phyloP scores from a whole-genome alignment of 2,888 invertebrate species.

The Anoplius nigerrimus region DNA sequence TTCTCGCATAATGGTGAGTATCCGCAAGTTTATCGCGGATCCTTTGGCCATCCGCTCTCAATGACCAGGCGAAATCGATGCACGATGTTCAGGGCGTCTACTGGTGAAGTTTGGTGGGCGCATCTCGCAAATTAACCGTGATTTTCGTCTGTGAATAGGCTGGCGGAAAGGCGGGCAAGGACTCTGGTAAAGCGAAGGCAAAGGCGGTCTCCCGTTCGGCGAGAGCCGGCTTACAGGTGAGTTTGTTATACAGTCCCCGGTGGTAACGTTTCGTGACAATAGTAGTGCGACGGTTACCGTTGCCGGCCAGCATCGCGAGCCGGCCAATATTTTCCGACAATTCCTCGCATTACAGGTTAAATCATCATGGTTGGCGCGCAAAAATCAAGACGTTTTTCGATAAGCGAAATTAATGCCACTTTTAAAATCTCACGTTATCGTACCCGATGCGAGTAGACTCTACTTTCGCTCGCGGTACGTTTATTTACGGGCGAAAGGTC shows the following conservation, averaged over 20 bases:
- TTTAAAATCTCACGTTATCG: neutral
- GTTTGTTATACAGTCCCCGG: conserved; percentile 42
- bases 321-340: too few species aligned
- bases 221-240: conserved; percentile 98
- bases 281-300: too few species aligned
- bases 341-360: conserved; percentile 56
- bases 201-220: conserved; percentile 99
- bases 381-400: conserved; percentile 41
- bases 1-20: conserved; percentile 76
- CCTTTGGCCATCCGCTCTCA: conserved; percentile 64
- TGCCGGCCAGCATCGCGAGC: too few species aligned
- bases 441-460: neutral
- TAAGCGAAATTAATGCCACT: neutral
- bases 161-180: conserved; percentile 99
- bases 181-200: conserved; percentile 99
- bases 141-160: conserved; percentile 81
- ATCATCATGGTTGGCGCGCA: conserved; percentile 67
- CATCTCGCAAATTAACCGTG: conserved; percentile 78
- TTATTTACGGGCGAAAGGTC: conserved; percentile 6
- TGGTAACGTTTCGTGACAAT: too few species aligned
- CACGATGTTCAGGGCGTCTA: conserved; percentile 71
- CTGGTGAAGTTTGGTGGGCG: conserved; percentile 79
- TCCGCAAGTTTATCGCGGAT: conserved; percentile 71
- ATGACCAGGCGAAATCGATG: conserved; percentile 52
- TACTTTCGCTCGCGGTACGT: neutral